Evolutionary conservation across 1,140 invertebrate genomes (phyloP), one percentile per base, ranked within the genome.

Genomic region (Eulimnadia texana): DNA sequence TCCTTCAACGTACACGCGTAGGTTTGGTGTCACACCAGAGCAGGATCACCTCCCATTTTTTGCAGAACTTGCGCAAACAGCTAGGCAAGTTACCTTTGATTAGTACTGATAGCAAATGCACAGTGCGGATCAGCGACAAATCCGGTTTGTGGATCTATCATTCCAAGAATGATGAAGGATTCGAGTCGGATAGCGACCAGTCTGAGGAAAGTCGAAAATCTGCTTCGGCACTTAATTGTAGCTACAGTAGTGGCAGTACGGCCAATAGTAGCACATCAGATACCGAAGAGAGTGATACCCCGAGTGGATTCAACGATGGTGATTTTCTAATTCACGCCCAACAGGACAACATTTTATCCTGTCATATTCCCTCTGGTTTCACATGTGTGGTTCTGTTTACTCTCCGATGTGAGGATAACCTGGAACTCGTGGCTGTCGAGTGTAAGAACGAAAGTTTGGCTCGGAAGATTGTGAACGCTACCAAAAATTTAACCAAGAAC

Each of bases 261-360:
- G 55, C 33, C 28, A 57, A 57, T 27, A 57, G 55, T 27, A 57
- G 55, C 55, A 57, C 20, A 9, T 57, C 55, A 9, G 55, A 57
- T 19, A 57, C 27, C 53, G 53, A 55, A 3, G 53, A 55, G 6
- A 22, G 16, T 16, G 33, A 42, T 16, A 42, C 16, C 33, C 33
- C 33, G 6, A 42, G 6, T 16, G 33, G 33, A 16, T 9, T 9
- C 16, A 16, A 16, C 33, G 33, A 42, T 42, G 33, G 33, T 42
- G 33, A 42, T 16, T 42, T 42, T 16, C 16, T 42, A 42, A 42
- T 42, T 16, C 33, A 42, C 33, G 33, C 33, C 33, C 33, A 16
- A 42, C 16, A 6, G 16, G 33, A 42, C 6, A 27, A 57, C 28
- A 57, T 57, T 20, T 27, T 57, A 10, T 57, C 55, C 24, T 57